phyloP scores from a whole-genome alignment of 2,888 invertebrate genomes.

The Tetanocera ferruginea region DNA sequence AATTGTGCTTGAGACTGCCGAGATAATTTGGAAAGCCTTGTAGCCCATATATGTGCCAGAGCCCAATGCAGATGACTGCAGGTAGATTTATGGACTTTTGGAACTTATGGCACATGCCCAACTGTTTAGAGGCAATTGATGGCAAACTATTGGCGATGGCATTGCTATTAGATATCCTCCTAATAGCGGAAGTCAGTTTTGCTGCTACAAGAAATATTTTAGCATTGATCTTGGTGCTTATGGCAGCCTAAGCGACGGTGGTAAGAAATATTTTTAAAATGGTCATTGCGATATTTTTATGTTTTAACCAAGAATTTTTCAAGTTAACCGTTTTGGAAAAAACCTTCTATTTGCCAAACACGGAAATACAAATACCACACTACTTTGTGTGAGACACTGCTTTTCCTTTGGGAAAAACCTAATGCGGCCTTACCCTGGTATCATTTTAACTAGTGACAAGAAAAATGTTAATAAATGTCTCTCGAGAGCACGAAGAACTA shows the following conservation, averaged over 20 bases:
- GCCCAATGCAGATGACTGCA: slow-evolving; percentile 17
- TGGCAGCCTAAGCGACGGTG: slow-evolving; percentile 43
- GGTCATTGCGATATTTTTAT: neutral
- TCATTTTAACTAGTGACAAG: neutral
- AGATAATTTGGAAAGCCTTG: slow-evolving; percentile 28
- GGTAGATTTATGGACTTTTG: slow-evolving; percentile 17
- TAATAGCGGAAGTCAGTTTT: slow-evolving; percentile 38
- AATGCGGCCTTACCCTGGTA: slow-evolving; percentile 37
- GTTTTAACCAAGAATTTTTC: neutral
- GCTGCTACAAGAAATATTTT: slow-evolving; percentile 15
- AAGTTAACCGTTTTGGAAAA: slow-evolving; percentile 33
- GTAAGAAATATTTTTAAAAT: slow-evolving; percentile 21
- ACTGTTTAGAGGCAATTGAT: slow-evolving; percentile 17
- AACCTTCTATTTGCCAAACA: slow-evolving; percentile 38
- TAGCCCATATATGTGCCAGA: slow-evolving; percentile 25
- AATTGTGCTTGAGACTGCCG: slow-evolving; percentile 33
- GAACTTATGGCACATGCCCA: slow-evolving; percentile 26
- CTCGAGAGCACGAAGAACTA: slow-evolving; percentile 27
- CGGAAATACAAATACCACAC: slow-evolving; percentile 19
- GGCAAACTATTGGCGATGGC: too few species aligned
- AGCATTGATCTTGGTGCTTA: slow-evolving; percentile 43
- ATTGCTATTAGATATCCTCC: slow-evolving; percentile 38
- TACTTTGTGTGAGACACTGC: slow-evolving; percentile 39
- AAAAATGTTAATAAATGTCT: slow-evolving; percentile 42
- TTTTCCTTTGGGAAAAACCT: slow-evolving; percentile 30